Evolutionary conservation across 2,113 vertebrate genomes (phyloP).

Genomic region (Mesitornis unicolor): DNA sequence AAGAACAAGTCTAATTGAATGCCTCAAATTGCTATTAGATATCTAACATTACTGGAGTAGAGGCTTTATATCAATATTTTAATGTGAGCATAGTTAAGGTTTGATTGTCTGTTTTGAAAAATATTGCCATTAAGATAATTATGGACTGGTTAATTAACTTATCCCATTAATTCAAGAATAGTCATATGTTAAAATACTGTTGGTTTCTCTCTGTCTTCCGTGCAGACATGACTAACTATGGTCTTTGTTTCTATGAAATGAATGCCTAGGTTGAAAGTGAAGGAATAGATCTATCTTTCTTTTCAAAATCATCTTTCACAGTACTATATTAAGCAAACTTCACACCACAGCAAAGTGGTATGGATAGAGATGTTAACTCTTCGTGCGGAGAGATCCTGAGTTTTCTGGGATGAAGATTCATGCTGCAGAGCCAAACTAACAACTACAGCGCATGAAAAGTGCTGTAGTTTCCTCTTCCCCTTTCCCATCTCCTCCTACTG

Average conservation of each 20-base stretch:
- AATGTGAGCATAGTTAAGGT: not conserved
- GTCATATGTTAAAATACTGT: not conserved
- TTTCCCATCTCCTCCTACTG: not conserved
- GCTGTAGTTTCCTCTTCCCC: not conserved
- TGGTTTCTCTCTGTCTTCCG: not conserved
- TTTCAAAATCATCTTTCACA: not conserved
- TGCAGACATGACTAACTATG: not conserved
- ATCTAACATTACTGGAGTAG: not conserved
- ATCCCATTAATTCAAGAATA: not conserved
- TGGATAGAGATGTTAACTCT: not conserved
- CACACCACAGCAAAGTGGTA: not conserved
- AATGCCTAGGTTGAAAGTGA: not conserved
- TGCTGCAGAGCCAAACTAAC: not conserved
- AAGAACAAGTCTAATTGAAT: constrained; percentile 9
- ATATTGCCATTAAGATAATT: not conserved
- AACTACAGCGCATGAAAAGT: not conserved
- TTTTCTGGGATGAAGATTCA: not conserved
- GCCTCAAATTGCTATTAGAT: not conserved
- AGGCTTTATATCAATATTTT: not conserved
- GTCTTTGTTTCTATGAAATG: not conserved
- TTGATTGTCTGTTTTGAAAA: constrained; percentile 8
- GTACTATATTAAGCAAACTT: not conserved
- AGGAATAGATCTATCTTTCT: not conserved
- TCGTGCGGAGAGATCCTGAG: not conserved
- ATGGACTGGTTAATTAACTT: not conserved